A percentile compares a stretch with the other conserved stretches of the same genome.
Evolutionary conservation across 1,140 invertebrate species (phyloP).

Genomic region (Portunus trituberculatus): DNA sequence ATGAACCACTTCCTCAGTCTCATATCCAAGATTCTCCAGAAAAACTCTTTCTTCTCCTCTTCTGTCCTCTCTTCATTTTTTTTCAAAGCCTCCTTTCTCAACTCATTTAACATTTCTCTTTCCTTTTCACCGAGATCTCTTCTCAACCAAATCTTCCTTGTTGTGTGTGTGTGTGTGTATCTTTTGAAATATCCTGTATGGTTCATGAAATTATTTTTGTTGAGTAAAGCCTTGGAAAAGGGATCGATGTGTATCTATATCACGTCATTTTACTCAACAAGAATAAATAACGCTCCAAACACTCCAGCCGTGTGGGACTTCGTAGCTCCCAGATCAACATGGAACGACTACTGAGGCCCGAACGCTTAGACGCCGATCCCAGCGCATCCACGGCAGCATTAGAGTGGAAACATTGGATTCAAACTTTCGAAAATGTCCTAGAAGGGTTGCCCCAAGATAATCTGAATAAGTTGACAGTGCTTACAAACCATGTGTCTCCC

Average conservation of each 20-base stretch:
- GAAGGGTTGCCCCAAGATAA: neutral
- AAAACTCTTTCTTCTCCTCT: too few relatives aligned
- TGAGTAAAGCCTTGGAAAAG: neutral
- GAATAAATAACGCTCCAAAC: too few relatives aligned
- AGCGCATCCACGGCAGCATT: neutral
- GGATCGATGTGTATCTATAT: neutral
- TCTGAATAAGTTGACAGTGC: neutral
- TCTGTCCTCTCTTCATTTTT: too few relatives aligned
- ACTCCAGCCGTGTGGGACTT: too few relatives aligned
- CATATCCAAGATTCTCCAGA: too few relatives aligned
- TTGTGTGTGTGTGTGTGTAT: neutral
- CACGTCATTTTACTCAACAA: too few relatives aligned
- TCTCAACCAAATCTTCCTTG: too few relatives aligned
- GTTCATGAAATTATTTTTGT: neutral
- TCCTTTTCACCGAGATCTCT: too few relatives aligned
- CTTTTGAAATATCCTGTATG: neutral
- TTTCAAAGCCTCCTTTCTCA: too few relatives aligned
- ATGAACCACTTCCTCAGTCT: too few relatives aligned
- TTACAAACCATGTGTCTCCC: neutral
- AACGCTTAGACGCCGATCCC: neutral
- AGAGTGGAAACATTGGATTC: constrained; percentile 5
- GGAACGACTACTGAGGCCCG: neutral
- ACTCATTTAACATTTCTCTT: too few relatives aligned
- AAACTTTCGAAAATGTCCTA: neutral
- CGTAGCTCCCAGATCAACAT: too few relatives aligned